Evolutionary conservation across 2,888 invertebrate species (phyloP).

Genomic region (Malacosoma neustria): DNA sequence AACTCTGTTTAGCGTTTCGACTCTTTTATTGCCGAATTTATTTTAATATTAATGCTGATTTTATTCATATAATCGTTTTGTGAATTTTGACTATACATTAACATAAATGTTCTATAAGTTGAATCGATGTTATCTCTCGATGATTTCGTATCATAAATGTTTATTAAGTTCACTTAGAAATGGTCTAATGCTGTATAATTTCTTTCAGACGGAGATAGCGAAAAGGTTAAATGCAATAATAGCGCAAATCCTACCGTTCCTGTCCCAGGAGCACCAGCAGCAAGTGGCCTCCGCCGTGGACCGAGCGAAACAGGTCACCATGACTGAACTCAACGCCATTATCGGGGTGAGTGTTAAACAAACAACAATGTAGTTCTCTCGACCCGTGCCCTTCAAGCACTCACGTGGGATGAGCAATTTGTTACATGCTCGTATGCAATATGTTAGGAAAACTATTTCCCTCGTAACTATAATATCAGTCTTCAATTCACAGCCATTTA

Average conservation of each 20-base stretch:
- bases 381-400: not conserved
- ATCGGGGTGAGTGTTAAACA: constrained; percentile 85
- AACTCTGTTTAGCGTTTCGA: constrained; percentile 28
- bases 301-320: constrained; percentile 95
- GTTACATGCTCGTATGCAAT: too few species aligned
- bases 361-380: not conserved
- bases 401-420: constrained; percentile 8
- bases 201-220: constrained; percentile 93
- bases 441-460: too few species aligned
- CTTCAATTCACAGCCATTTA: too few species aligned
- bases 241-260: constrained; percentile 93
- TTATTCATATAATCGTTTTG: constrained; percentile 39
- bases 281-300: constrained; percentile 95
- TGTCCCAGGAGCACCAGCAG: constrained; percentile 93
- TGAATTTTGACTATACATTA: constrained; percentile 36
- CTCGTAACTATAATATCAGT: too few species aligned
- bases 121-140: constrained; percentile 23
- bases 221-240: constrained; percentile 95
- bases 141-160: too few species aligned
- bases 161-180: too few species aligned
- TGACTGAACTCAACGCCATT: constrained; percentile 95
- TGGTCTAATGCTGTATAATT: constrained; percentile 4
- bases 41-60: constrained; percentile 46
- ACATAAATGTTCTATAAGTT: constrained; percentile 22
- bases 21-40: constrained; percentile 42